Conservation (phyloP, 2,113 vertebrate species). For the Morone chrysops region DNA sequence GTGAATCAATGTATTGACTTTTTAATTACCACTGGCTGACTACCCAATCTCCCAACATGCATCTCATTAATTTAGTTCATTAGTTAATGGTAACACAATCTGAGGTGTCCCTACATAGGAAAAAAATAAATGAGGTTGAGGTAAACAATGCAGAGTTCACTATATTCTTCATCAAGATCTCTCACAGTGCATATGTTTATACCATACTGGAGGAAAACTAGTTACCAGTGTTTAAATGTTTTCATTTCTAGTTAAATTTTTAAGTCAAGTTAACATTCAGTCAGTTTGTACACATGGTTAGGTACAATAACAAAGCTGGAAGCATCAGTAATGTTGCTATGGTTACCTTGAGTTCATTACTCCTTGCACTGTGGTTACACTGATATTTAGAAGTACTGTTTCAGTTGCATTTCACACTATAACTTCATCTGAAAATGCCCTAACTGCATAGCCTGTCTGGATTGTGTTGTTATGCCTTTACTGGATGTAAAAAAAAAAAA, state of each 20-base stretch:
- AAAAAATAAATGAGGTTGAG: not conserved
- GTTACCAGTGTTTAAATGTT: not conserved
- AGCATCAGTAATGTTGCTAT: not conserved
- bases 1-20: constrained; percentile 17
- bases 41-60: not conserved
- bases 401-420: too few relatives aligned
- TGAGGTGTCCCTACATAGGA: not conserved
- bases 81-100: not conserved
- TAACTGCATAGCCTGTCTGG: too few relatives aligned
- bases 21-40: not conserved
- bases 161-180: too few relatives aligned
- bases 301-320: not conserved
- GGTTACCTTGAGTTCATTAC: not conserved
- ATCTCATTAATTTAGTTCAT: not conserved
- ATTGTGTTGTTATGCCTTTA: too few relatives aligned
- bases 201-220: not conserved
- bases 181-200: not conserved
- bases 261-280: not conserved
- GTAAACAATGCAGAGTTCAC: not conserved
- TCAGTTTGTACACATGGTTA: not conserved
- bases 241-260: not conserved
- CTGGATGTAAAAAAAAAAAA: too few relatives aligned
- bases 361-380: not conserved
- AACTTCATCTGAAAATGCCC: too few relatives aligned
- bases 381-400: too few relatives aligned